Conservation (phyloP, 2,797 vertebrate species). For the Acipenser oxyrinchus region DNA sequence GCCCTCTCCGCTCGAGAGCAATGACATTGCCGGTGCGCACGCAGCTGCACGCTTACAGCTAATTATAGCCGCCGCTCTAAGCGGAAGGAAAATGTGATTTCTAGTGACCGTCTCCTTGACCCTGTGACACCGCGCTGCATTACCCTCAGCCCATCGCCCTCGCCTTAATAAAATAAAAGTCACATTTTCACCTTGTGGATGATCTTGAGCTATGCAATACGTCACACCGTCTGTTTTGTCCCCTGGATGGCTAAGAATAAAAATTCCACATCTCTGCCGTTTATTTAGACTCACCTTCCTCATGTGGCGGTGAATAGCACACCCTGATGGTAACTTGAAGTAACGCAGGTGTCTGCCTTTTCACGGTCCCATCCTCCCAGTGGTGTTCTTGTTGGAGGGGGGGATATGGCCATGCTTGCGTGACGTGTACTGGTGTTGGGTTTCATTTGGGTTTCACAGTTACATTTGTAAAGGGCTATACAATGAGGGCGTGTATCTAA, state of each 20-base stretch:
- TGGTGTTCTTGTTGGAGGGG: no score
- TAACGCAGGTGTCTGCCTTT: slow-evolving; percentile 11
- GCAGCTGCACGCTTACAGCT: background rate
- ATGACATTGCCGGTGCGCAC: background rate
- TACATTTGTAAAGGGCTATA: no score
- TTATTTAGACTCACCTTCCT: slow-evolving; percentile 15
- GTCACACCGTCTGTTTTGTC: no score
- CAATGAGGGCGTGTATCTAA: no score
- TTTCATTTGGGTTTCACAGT: no score
- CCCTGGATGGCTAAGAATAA: no score
- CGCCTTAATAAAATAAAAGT: background rate
- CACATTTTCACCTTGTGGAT: no score
- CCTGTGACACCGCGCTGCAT: background rate
- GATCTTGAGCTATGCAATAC: no score
- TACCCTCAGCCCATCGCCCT: background rate
- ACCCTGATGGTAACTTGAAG: slow-evolving; percentile 17
- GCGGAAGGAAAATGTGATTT: background rate
- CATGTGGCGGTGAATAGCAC: slow-evolving; percentile 18
- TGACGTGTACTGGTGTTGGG: no score
- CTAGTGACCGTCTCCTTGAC: background rate
- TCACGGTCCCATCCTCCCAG: slow-evolving; percentile 5
- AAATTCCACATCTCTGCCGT: no score
- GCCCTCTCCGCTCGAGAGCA: background rate
- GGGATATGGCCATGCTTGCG: no score
- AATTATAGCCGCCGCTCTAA: background rate